phyloP scores from a whole-genome alignment of 2,888 invertebrate genomes.

The Dolichopus griseipennis region DNA sequence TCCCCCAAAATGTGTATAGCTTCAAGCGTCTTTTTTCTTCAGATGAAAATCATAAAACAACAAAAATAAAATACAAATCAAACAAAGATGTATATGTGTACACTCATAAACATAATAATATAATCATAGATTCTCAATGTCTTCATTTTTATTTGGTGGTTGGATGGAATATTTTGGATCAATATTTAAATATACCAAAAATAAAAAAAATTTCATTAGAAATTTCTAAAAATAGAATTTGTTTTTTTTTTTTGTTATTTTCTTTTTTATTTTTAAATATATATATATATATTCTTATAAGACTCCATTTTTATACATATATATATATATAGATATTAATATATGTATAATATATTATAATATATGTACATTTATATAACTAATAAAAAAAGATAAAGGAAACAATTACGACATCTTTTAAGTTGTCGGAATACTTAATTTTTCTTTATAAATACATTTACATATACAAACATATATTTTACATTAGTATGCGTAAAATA shows the following conservation, averaged over 20 bases:
- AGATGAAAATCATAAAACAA: no score
- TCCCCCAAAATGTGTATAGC: not conserved
- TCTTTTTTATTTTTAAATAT: not conserved
- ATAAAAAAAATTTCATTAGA: not conserved
- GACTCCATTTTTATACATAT: not conserved
- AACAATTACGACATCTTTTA: conserved; percentile 6
- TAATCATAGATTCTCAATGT: not conserved
- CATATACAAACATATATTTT: no score
- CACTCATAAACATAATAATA: not conserved
- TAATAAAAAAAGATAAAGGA: not conserved
- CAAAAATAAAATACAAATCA: no score
- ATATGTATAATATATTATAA: not conserved
- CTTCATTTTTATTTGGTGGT: not conserved
- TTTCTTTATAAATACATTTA: not conserved
- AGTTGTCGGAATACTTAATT: not conserved
- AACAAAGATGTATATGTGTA: no score
- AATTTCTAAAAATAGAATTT: conserved; percentile 6
- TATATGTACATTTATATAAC: not conserved
- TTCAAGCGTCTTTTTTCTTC: no score
- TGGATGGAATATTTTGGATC: not conserved
- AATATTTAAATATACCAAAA: not conserved
- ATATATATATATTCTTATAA: not conserved
- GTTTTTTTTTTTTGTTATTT: not conserved
- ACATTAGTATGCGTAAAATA: not conserved
- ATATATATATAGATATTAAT: not conserved